phyloP scores from a whole-genome alignment of 2,797 vertebrate genomes.

The Craterocephalus amniculus region DNA sequence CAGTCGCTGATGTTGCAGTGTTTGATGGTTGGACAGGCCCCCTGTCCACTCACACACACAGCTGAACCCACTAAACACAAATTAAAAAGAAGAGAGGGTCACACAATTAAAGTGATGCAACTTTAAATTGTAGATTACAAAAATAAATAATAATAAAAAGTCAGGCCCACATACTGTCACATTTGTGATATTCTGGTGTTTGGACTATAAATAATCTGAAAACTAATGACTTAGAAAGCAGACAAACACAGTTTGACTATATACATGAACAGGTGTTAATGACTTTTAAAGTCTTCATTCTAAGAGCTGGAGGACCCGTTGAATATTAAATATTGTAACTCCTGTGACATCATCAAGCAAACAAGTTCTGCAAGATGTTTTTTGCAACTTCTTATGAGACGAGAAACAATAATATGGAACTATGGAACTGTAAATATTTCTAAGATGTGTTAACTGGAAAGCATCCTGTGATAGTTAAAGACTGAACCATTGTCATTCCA shows the following conservation, averaged over 20 bases:
- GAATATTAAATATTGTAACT: neutral
- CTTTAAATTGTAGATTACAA: neutral
- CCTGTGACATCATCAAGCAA: neutral
- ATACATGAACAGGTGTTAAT: too few relatives aligned
- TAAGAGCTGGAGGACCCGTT: neutral
- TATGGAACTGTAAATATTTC: neutral
- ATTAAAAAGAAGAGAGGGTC: neutral
- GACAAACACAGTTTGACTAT: neutral
- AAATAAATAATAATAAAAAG: neutral
- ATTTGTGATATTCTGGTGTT: neutral
- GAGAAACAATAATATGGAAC: neutral
- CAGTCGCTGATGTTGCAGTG: conserved; percentile 99
- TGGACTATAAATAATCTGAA: neutral
- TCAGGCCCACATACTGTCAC: neutral
- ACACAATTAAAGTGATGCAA: neutral
- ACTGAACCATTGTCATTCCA: neutral
- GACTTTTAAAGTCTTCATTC: neutral
- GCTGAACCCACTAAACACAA: conserved; percentile 92
- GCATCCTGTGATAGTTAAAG: neutral
- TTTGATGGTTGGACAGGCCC: conserved; percentile 98
- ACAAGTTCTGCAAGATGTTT: neutral
- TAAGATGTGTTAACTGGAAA: neutral
- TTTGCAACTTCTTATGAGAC: neutral
- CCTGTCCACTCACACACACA: conserved; percentile 98
- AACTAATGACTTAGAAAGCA: neutral